Evolutionary conservation across 2,888 invertebrate genomes (phyloP).

Genomic region (Pseudococcus longispinus): DNA sequence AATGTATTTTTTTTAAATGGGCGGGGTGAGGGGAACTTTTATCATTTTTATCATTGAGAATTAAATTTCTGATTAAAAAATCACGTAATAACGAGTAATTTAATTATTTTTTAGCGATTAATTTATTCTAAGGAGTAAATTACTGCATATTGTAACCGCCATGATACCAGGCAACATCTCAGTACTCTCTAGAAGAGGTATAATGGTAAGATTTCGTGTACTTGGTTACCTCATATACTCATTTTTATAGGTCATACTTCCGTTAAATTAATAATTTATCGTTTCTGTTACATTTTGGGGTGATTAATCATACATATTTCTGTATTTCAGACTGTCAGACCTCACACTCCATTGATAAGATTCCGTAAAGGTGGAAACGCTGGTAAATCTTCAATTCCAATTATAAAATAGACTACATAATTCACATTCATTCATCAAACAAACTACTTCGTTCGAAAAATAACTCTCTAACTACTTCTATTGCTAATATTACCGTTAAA

Average conservation of each 20-base stretch:
- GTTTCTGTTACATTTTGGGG: neutral
- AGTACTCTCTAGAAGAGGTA: slow-evolving; percentile 3
- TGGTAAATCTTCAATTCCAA: neutral
- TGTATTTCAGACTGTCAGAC: slow-evolving; percentile 60
- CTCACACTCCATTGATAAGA: slow-evolving; percentile 60
- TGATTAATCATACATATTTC: slow-evolving; percentile 4
- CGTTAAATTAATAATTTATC: neutral
- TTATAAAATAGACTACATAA: too few relatives aligned
- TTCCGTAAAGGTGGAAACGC: slow-evolving; percentile 60
- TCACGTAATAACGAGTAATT: neutral
- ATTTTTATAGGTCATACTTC: neutral
- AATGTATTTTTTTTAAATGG: too few relatives aligned
- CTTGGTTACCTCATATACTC: neutral
- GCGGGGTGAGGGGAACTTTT: neutral
- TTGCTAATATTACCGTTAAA: too few relatives aligned
- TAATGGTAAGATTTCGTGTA: neutral
- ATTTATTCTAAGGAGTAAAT: neutral
- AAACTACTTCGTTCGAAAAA: neutral
- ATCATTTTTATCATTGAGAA: slow-evolving; percentile 13
- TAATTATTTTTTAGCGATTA: neutral
- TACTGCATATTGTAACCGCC: neutral
- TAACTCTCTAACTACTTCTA: neutral
- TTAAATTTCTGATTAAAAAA: neutral
- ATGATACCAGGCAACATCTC: neutral
- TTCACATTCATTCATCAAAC: neutral